A percentile compares a stretch with the other conserved stretches of the same genome.
These are phyloP conservation scores for Eupithecia insigniata DNA, from an alignment of 2,888 invertebrate genomes.

Conservation along the genomic window DNA sequence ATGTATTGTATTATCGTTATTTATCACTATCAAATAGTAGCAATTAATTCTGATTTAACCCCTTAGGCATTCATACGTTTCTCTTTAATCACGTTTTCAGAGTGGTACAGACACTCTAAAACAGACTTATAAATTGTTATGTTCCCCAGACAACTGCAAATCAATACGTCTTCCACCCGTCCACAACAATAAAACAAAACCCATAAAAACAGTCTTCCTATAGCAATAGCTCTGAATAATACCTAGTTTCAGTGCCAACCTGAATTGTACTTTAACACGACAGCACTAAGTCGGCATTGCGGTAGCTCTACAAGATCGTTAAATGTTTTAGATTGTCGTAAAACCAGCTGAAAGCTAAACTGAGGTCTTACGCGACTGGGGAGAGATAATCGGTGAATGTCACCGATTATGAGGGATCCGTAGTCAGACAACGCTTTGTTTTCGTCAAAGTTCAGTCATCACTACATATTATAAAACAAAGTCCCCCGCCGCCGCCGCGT, in stretches of 20 bases:
- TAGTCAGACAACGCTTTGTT: not conserved
- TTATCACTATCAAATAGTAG: too few species aligned
- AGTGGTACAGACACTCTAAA: not conserved
- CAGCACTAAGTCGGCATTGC: constrained; percentile 52
- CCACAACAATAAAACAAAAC: constrained; percentile 9
- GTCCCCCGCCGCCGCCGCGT: too few species aligned
- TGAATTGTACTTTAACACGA: constrained; percentile 54
- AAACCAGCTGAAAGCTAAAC: constrained; percentile 25
- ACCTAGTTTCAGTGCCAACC: constrained; percentile 25
- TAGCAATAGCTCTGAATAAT: not conserved
- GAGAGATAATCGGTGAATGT: constrained; percentile 16
- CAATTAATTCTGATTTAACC: too few species aligned
- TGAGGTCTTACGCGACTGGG: constrained; percentile 10
- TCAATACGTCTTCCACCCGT: constrained; percentile 6
- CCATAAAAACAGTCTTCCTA: constrained; percentile 1
- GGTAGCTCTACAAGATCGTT: constrained; percentile 40
- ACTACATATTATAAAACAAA: too few species aligned
- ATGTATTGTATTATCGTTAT: too few species aligned
- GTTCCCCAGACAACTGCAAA: constrained; percentile 2
- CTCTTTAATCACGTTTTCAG: too few species aligned
- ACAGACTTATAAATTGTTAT: not conserved
- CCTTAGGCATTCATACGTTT: too few species aligned
- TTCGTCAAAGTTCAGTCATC: not conserved
- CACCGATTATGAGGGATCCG: not conserved
- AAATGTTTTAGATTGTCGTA: constrained; percentile 34